Base-by-base conservation (phyloP, 2,888 invertebrate genomes). In the Tolmerus cingulatus region DNA sequence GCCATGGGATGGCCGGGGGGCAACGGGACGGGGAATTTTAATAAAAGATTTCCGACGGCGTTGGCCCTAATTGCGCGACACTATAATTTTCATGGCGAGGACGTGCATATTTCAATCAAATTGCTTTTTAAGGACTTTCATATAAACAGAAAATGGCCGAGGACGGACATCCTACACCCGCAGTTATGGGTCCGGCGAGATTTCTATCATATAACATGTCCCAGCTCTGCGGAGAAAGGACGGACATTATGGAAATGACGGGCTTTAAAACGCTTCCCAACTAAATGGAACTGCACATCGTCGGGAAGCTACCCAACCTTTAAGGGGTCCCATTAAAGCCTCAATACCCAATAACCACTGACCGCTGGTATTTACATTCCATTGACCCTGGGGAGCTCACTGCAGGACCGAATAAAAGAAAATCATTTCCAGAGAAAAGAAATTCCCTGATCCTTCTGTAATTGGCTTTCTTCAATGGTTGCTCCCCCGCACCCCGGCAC, bases 361-460 rank as follows among this genome's bases (percentile, higher is more conserved):
- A 78, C 78, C 78, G 23, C 43, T 78, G 78, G 78, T 37, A 78
- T 78, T 78, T 78, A 78, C 78, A 78, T 78, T 78, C 27, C 40
- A 78, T 78, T 78, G 78, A 78, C 78, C 78, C 78, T 40, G 78
- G 46, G 78, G 46, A 78, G 40, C 16, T 27, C 46, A 78, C 43
- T 46, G 78, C 43, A 43, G 43, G 46, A 43, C 37, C 40, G 40
- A 78, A 78, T 78, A 78, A 78, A 78, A 78, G 78, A 78, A 78
- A 78, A 78, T 78, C 46, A 78, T 78, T 78, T 46, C 27, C 40
- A 79, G 55, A 55, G 34, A 81, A 81, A 81, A 51, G 51, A 51
- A 55, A 55, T 81, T 81, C 81, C 81, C 55, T 81, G 51, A 81
- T 81, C 81, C 81, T 34, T 81, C 55, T 81, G 81, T 81, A 81